phyloP scores from a whole-genome alignment of 2,113 vertebrate genomes.

The Festucalex cinctus region DNA sequence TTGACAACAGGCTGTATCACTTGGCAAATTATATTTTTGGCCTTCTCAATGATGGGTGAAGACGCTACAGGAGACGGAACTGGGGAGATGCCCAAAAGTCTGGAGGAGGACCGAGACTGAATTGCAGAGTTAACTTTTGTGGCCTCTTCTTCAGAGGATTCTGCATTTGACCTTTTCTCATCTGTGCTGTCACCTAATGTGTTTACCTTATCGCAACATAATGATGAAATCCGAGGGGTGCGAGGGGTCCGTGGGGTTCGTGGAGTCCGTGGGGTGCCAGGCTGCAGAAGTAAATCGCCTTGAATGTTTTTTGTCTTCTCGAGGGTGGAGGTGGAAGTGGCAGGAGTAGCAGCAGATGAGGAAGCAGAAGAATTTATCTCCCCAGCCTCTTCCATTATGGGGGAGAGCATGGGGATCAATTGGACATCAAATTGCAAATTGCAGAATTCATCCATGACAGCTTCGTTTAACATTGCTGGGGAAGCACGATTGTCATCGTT shows the following conservation, averaged over 20 bases:
- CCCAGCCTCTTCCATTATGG: slow-evolving; percentile 4
- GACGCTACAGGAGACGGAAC: background rate
- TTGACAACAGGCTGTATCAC: background rate
- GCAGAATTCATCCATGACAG: background rate
- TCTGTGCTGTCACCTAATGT: background rate
- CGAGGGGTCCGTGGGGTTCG: too few relatives aligned
- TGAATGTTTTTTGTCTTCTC: background rate
- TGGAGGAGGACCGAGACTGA: background rate
- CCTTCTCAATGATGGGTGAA: slow-evolving; percentile 5
- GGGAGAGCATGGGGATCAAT: slow-evolving; percentile 3
- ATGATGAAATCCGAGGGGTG: background rate
- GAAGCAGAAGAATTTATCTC: background rate
- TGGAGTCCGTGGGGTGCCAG: too few relatives aligned
- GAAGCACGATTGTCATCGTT: background rate
- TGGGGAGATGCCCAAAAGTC: background rate
- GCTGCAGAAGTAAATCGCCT: background rate
- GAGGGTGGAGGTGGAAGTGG: background rate
- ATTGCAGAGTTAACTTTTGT: background rate
- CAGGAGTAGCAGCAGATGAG: background rate
- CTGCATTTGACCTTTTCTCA: background rate
- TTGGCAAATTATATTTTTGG: background rate
- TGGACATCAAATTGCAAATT: background rate
- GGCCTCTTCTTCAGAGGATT: background rate
- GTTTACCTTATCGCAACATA: background rate
- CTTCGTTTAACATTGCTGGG: background rate